Evolutionary conservation across 2,113 vertebrate species (phyloP), one percentile per base, ranked within the genome.

Genomic region (Balaeniceps rex): DNA sequence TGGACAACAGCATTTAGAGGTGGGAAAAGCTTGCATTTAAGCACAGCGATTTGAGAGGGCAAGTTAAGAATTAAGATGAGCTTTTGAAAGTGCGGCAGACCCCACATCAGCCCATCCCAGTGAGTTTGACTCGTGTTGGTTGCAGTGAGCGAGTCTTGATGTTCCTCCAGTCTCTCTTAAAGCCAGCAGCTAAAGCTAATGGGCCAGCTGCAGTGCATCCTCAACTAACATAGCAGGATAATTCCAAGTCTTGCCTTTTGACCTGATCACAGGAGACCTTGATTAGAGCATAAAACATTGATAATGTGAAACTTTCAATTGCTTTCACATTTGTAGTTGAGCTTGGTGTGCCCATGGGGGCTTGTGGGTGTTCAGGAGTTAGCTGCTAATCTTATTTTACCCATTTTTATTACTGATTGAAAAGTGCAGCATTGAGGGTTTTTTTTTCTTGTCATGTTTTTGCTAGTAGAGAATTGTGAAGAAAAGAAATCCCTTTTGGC

Each of bases 401-500:
- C 23, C 2, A 1, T 15, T 83, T 95, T 91, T 94, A 80, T 91
- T 93, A 86, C 47, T 40, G 51, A 64, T n/a, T 80, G 66, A 93
- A 83, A 95, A 95, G 58, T 51, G 29, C 16, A 68, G 44, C 2
- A 8, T 18, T 76, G 51, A 87, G 21, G 21, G 15, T 44, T 24
- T 61, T 87, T 54, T 92, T 78, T 80, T 29, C 49, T 70, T 58
- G 34, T 58, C 10, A 3, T 88, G n/a, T 28, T 76, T 93, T 80
- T 87, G 26, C 91, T 93, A 57, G 54, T 93, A 68, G 40, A 90
- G 74, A 94, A 94, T 94, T 87, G 84, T 7, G 10, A 80, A 92
- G 80, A 91, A 94, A 97, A 95, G 7, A 87, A 96, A 90, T 63
- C 25, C 17, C n/a, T 95, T 95, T 95, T 94, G 88, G 87, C 83